Percentiles rank a stretch among this genome's conserved stretches.
Evolutionary conservation across 1,140 invertebrate species (phyloP).

Genomic region (Drosophila bifasciata): DNA sequence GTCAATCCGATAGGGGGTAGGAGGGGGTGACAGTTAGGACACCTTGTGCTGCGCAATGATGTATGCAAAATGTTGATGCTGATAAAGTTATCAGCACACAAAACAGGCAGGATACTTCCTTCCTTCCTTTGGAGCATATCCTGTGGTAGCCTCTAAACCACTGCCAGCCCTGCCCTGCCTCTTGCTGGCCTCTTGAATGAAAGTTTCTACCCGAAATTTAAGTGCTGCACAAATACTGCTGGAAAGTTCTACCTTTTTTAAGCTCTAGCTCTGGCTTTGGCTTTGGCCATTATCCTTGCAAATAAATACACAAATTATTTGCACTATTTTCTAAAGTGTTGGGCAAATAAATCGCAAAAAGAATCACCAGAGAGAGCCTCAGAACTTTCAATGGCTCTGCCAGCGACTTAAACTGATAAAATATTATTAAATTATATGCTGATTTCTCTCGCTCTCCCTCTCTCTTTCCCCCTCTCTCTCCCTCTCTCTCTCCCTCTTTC

Average conservation of each 20-base stretch:
- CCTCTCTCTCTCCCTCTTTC: no score
- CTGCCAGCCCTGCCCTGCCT: background rate
- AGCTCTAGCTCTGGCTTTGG: conserved; percentile 19
- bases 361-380: background rate
- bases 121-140: conserved; percentile 10
- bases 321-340: conserved; percentile 48
- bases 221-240: conserved; percentile 60
- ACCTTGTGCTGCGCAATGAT: conserved; percentile 44
- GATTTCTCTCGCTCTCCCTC: background rate
- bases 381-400: conserved; percentile 16
- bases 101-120: background rate
- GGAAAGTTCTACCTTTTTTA: conserved; percentile 32
- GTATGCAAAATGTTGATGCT: conserved; percentile 72
- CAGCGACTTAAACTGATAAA: conserved; percentile 2
- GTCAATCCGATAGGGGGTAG: background rate
- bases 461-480: background rate
- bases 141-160: no score
- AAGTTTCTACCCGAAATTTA: conserved; percentile 36
- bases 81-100: conserved; percentile 67
- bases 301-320: conserved; percentile 59
- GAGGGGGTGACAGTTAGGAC: conserved; percentile 16
- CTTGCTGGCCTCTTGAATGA: background rate
- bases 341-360: conserved; percentile 43
- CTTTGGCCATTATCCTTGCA: conserved; percentile 34
- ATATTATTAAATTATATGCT: conserved; percentile 58